Percentiles rank a stretch among this genome's conserved stretches.
phyloP scores from a whole-genome alignment of 2,797 vertebrate genomes.

The Syngnathus rostellatus region DNA sequence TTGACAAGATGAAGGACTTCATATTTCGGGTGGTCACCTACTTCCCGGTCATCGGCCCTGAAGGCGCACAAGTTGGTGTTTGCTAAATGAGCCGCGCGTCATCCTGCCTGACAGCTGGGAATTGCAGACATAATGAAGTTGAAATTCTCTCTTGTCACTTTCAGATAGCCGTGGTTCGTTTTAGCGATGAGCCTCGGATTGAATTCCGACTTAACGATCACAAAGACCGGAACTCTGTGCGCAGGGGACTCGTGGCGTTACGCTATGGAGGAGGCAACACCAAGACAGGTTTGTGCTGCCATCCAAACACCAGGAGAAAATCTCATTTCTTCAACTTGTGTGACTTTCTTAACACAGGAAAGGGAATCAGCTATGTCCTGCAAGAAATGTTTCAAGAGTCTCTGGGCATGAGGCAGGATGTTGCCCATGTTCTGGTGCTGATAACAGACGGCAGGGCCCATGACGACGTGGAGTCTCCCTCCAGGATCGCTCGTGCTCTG shows the following conservation, averaged over 20 bases:
- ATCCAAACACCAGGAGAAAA: background rate
- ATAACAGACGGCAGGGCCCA: slow-evolving; percentile 84
- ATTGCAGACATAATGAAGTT: background rate
- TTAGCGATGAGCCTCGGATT: slow-evolving; percentile 78
- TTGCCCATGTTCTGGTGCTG: slow-evolving; percentile 74
- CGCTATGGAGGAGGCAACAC: slow-evolving; percentile 83
- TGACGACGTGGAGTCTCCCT: slow-evolving; percentile 77
- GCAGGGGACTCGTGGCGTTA: slow-evolving; percentile 69
- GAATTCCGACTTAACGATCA: slow-evolving; percentile 74
- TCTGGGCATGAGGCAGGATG: slow-evolving; percentile 76
- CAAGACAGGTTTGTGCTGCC: slow-evolving; percentile 71
- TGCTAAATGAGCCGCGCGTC: background rate
- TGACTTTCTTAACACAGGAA: slow-evolving; percentile 56
- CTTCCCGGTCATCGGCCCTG: slow-evolving; percentile 77
- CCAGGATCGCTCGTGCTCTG: slow-evolving; percentile 73
- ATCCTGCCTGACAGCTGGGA: background rate
- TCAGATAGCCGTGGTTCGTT: slow-evolving; percentile 82
- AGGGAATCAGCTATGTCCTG: slow-evolving; percentile 75
- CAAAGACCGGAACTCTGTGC: slow-evolving; percentile 73
- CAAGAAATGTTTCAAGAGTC: slow-evolving; percentile 79
- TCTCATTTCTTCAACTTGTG: background rate
- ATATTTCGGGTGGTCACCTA: slow-evolving; percentile 81
- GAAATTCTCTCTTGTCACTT: slow-evolving; percentile 14
- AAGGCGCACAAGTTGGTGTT: slow-evolving; percentile 72
- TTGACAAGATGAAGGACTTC: slow-evolving; percentile 84